Evolutionary conservation across 2,797 vertebrate species (phyloP).

Genomic region (Cryptoblepharus egeriae): DNA sequence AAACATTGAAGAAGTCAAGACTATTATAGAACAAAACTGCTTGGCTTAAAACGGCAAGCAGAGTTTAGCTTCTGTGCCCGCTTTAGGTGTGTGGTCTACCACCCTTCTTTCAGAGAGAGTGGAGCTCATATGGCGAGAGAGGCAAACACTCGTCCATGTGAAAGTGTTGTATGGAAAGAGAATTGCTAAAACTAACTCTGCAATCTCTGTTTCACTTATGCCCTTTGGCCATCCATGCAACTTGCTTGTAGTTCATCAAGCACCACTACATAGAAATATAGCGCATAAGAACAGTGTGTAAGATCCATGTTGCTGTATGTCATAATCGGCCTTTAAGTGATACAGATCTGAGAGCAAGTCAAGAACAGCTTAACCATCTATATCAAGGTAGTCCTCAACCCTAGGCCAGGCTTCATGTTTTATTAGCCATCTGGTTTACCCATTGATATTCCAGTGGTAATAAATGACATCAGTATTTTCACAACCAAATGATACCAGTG

Average conservation of each 20-base stretch:
- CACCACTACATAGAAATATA: background rate
- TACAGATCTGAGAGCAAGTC: background rate
- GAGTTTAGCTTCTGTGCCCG: background rate
- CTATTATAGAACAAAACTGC: background rate
- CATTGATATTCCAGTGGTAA: slow-evolving; percentile 4
- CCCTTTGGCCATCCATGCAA: background rate
- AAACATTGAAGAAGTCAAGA: background rate
- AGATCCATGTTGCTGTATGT: background rate
- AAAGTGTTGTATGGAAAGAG: background rate
- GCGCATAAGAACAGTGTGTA: background rate
- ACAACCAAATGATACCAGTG: slow-evolving; percentile 7
- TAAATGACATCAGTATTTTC: slow-evolving; percentile 24
- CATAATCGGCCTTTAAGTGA: background rate
- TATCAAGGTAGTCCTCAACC: background rate
- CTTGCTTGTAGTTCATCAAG: background rate
- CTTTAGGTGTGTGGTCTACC: background rate
- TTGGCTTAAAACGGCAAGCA: background rate
- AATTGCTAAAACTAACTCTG: background rate
- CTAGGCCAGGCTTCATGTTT: background rate
- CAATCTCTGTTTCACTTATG: too few relatives aligned
- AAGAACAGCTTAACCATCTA: background rate
- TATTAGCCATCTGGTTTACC: slow-evolving; percentile 11
- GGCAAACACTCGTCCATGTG: slow-evolving; percentile 9
- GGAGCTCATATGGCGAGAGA: background rate
- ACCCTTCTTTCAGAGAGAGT: background rate